Percentiles rank a stretch among this genome's conserved stretches.
Evolutionary conservation across 2,113 vertebrate genomes (phyloP).

Genomic region (Gulo gulo): DNA sequence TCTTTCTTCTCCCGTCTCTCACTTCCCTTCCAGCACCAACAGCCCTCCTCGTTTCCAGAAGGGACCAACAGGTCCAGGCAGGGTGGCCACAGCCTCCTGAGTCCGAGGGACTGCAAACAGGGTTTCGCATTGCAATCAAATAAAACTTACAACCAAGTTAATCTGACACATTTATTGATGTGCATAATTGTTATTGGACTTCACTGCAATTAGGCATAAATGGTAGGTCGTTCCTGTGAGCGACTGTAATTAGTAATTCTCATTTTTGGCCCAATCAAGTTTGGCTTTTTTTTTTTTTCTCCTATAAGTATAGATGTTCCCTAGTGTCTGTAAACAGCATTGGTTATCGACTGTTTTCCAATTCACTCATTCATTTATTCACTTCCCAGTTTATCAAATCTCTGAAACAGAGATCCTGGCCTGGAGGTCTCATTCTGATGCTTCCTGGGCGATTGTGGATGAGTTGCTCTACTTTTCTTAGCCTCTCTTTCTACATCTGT

Average conservation of each 20-base stretch:
- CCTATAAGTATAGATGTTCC: background rate
- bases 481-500: background rate
- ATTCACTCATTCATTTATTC: background rate
- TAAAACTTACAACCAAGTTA: slow-evolving; percentile 67
- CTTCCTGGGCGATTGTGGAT: background rate
- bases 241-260: slow-evolving; percentile 72
- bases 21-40: background rate
- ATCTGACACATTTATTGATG: slow-evolving; percentile 76
- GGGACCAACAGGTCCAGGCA: background rate
- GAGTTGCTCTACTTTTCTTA: background rate
- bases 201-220: slow-evolving; percentile 74
- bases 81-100: background rate
- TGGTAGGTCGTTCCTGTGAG: slow-evolving; percentile 71
- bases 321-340: background rate
- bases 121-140: slow-evolving; percentile 52
- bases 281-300: background rate
- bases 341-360: background rate
- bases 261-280: slow-evolving; percentile 62
- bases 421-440: background rate
- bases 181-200: slow-evolving; percentile 74
- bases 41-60: background rate
- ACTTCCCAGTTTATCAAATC: background rate
- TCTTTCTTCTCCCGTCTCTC: background rate
- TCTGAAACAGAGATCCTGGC: background rate
- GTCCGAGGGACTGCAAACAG: background rate